Base-by-base conservation (phyloP, 2,797 vertebrate species). In the Diceros bicornis region DNA sequence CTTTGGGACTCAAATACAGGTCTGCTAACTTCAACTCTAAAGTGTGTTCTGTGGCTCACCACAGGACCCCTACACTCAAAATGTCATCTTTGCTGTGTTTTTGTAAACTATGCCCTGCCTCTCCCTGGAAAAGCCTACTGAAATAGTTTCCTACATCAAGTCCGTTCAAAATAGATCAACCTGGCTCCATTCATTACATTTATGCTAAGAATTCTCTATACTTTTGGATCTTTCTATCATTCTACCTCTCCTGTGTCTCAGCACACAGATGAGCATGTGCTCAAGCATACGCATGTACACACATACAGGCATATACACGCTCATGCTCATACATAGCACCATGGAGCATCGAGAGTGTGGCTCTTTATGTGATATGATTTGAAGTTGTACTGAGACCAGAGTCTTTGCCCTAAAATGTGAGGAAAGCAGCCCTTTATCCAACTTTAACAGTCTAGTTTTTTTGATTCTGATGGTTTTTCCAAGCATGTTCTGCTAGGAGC, bases 371-470 rank as follows among this genome's bases (percentile, higher is more conserved):
- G 52, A 34, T 44, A 9, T 84, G n/a, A 72, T 78, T 96, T 77
- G 41, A 95, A 93, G 18, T 75, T 97, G 61, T 71, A 62, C 17
- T 69, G 29, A 91, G n/a, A 47, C 50, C 61, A 94, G 68, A 77
- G 27, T 79, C 64, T 96, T 62, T 91, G 72, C 61, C 32, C 69
- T 74, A 94, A 96, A 78, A 71, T 52, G 12, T 59, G 64, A 95
- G 34, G 13, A 96, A 91, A 93, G 14, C 37, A 88, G 29, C 41
- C 47, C n/a, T 88, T 94, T 92, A 78, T 86, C 47, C 89, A 91
- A 79, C 13, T 77, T 93, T 59, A 87, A 90, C n/a, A 96, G 44
- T 4, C 32, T 95, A 16, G 59, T 93, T 96, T 29, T 97, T 91
- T 74, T 50, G 47, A 64, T 87, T 95, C 69, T 74, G 47, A 62